Conservation (phyloP, 2,888 invertebrate species). For the Trichogramma evanescens region DNA sequence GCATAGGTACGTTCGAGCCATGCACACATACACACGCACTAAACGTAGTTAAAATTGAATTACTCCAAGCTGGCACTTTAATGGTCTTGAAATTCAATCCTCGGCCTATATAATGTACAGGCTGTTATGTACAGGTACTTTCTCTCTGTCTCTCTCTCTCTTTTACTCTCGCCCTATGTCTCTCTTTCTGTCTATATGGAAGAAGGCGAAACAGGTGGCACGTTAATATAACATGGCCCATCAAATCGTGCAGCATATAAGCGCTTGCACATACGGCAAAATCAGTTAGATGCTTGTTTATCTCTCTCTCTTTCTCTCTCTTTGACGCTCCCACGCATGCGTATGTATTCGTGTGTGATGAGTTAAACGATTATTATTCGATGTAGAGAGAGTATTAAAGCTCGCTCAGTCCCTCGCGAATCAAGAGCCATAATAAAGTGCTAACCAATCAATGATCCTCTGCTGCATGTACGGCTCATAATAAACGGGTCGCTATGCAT, state of each 20-base stretch:
- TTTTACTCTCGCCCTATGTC: no score
- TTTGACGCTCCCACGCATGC: no score
- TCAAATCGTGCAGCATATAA: no score
- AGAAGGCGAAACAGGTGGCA: constrained; percentile 22
- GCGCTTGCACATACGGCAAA: no score
- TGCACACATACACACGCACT: no score
- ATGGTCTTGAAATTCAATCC: constrained; percentile 22
- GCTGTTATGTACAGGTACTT: no score
- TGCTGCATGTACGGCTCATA: background rate
- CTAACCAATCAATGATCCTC: constrained; percentile 13
- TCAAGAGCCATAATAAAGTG: constrained; percentile 16
- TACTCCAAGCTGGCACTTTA: constrained; percentile 12
- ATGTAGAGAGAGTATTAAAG: background rate
- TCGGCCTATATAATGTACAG: constrained; percentile 4
- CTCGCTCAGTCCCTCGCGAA: constrained; percentile 1
- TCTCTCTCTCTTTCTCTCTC: background rate
- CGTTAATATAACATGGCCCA: constrained; percentile 10
- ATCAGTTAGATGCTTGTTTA: constrained; percentile 8
- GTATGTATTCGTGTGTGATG: background rate
- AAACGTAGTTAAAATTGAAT: constrained; percentile 11
- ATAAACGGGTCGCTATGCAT: constrained; percentile 2
- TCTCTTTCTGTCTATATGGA: background rate
- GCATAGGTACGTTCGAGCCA: no score
- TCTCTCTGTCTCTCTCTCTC: no score
- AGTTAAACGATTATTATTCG: constrained; percentile 10